phyloP scores from a whole-genome alignment of 2,888 invertebrate genomes.

The Empis livida region DNA sequence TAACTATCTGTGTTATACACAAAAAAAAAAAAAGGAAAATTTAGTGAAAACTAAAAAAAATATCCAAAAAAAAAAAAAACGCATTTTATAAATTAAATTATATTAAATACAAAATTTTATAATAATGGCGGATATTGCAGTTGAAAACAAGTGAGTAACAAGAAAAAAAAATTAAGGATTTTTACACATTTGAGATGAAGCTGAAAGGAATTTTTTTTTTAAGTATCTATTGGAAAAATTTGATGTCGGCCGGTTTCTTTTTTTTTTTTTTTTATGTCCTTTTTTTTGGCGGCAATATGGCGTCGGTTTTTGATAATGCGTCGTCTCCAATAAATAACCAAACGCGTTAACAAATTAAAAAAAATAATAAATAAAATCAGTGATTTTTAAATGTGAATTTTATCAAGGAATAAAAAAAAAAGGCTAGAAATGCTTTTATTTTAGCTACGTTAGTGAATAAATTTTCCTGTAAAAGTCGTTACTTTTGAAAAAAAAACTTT shows the following conservation, averaged over 20 bases:
- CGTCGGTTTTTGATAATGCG: constrained; percentile 13
- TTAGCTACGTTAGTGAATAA: too few relatives aligned
- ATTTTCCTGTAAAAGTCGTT: too few relatives aligned
- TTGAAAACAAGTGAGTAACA: constrained; percentile 37
- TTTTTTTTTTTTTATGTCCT: neutral
- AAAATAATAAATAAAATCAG: too few relatives aligned
- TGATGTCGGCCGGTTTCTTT: constrained; percentile 4
- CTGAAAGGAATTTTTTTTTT: too few relatives aligned
- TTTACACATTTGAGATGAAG: neutral
- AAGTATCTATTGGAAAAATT: neutral
- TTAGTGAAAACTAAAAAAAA: neutral
- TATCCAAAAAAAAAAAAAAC: neutral
- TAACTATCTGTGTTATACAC: too few relatives aligned
- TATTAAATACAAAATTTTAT: constrained; percentile 13
- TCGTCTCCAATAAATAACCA: neutral
- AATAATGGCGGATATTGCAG: constrained; percentile 37
- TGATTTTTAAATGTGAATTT: too few relatives aligned
- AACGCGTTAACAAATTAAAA: too few relatives aligned
- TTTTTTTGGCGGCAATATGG: constrained; percentile 20
- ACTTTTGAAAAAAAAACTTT: too few relatives aligned
- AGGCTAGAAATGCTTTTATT: too few relatives aligned
- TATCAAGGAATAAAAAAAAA: too few relatives aligned
- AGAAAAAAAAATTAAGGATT: constrained; percentile 4
- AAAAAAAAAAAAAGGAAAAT: too few relatives aligned
- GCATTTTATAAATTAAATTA: neutral